Base-by-base conservation (phyloP, 2,888 invertebrate genomes). In the Nomada fabriciana region DNA sequence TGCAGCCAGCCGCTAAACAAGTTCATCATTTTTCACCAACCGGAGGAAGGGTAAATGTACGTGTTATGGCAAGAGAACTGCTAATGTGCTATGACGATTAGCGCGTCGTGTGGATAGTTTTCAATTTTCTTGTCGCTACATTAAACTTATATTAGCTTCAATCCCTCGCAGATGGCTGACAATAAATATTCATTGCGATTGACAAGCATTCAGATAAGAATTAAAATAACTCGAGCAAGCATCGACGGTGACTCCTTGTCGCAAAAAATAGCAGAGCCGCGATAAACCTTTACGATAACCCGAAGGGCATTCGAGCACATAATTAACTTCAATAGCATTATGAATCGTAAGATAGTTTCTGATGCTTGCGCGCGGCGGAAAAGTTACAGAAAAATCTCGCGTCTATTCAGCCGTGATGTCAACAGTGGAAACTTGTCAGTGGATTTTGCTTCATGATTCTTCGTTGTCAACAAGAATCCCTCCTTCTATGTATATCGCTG, bases 281-380 rank as follows among this genome's bases (percentile, higher is more conserved):
- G 76, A 74, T 76, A 76, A 82, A 67, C 57, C 36, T 13, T 13
- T 10, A 10, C 63, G 83, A 80, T 84, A 84, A 85, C 76, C 76
- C 59, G 23, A 25, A 47, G 42, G 68, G 53, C 75, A 57, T 63
- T 36, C 68, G 53, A 29, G 42, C 57, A 42, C 23, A 61, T 74
- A 68, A 76, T 71, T 60, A 47, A 50, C 43, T 29, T 5, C 18
- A 52, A 57, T 47, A 36, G 11, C 23, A 2, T 69, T 42, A 43
- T 18, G 63, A 36, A 78, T 83, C 52, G 43, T 63, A 36, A 25
- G 25, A 29, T 60, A 42, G 23, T 25, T 7, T 5, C 0, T 0
- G 23, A 47, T 36, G 55, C 13, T 23, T 25, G 0, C 3, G 52
- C 11, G 25, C 11, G 20, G 29, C 18, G 18, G 18, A 82, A 53